Conservation (phyloP, 2,113 vertebrate genomes). For the Spizaetus ornatus region DNA sequence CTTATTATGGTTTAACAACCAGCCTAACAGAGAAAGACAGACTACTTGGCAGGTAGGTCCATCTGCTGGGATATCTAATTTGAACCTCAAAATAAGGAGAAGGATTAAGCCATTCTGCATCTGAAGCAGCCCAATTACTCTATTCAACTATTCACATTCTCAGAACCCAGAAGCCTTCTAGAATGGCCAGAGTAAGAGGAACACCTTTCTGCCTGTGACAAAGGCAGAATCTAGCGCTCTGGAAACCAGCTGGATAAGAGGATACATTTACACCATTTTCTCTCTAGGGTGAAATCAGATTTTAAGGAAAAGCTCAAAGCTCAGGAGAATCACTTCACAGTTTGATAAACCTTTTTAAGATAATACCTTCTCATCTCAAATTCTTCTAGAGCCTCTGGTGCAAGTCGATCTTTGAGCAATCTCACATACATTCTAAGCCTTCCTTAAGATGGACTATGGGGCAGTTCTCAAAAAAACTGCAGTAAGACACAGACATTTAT, state of each 20-base stretch:
- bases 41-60: background rate
- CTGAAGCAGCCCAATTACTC: background rate
- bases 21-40: background rate
- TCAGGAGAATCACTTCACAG: background rate
- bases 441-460: background rate
- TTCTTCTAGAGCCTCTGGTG: background rate
- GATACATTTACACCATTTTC: background rate
- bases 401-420: background rate
- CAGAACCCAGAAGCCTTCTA: background rate
- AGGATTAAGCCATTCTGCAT: background rate
- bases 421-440: background rate
- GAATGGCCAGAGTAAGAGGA: background rate
- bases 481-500: background rate
- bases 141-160: background rate
- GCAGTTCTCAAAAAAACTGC: background rate
- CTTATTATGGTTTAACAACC: background rate
- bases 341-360: background rate
- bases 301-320: background rate
- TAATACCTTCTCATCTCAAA: background rate
- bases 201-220: background rate
- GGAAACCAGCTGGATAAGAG: background rate
- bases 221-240: background rate
- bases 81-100: background rate
- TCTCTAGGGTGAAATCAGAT: background rate
- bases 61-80: background rate